phyloP scores from a whole-genome alignment of 2,797 vertebrate species.

The Todus mexicanus region DNA sequence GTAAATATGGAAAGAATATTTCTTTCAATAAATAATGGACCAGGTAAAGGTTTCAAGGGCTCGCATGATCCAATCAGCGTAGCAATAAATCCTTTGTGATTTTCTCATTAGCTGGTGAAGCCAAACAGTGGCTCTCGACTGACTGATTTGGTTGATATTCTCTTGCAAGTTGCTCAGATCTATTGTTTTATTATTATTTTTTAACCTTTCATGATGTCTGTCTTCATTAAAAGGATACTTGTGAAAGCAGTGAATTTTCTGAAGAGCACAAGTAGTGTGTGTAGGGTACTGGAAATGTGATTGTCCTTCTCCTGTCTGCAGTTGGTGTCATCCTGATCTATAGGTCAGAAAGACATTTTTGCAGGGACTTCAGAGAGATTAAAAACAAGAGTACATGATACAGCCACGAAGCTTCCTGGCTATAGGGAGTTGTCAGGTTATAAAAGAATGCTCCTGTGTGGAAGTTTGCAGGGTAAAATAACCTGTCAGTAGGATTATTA shows the following conservation, averaged over 20 bases:
- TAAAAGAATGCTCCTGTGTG: neutral
- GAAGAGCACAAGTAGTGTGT: neutral
- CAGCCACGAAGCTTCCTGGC: neutral
- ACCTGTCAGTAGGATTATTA: neutral
- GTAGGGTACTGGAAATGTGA: neutral
- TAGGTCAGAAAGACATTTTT: neutral
- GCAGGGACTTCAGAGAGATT: neutral
- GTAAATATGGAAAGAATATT: neutral
- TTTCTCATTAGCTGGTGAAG: neutral
- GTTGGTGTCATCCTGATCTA: neutral
- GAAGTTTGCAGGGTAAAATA: neutral
- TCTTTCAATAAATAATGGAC: conserved; percentile 24
- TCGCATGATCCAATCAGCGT: neutral
- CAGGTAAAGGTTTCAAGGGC: neutral
- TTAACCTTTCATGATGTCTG: neutral
- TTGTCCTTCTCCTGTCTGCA: neutral
- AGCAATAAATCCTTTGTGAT: neutral
- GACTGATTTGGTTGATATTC: neutral
- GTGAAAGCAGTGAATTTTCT: neutral
- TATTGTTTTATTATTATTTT: neutral
- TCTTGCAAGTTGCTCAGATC: neutral
- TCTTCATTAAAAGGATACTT: neutral
- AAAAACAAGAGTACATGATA: neutral
- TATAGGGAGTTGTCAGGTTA: neutral
- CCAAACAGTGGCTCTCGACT: neutral